Percentiles rank a stretch among this genome's conserved stretches.
These are phyloP conservation scores for Cricetomys ansorgei DNA, from an alignment of 2,113 vertebrate genomes.

Conservation along the genomic window DNA sequence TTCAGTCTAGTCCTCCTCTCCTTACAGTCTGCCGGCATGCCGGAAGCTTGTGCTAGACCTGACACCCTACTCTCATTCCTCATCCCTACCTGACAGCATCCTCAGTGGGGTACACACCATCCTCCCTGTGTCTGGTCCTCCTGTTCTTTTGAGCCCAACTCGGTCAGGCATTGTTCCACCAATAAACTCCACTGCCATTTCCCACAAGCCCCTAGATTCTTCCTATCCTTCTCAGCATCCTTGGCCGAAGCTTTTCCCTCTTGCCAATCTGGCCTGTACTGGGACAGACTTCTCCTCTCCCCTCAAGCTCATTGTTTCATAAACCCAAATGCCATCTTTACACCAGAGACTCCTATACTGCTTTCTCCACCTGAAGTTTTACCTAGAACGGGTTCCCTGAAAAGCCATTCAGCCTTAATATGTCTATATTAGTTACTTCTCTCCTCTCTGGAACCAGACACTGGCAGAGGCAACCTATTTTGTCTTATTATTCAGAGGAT, in stretches of 20 bases:
- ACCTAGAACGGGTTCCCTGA: neutral
- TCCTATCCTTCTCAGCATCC: neutral
- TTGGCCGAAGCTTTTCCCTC: neutral
- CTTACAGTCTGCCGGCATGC: neutral
- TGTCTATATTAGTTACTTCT: neutral
- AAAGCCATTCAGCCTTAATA: neutral
- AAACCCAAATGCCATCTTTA: neutral
- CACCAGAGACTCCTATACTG: neutral
- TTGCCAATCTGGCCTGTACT: neutral
- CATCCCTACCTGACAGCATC: neutral
- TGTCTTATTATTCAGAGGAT: neutral
- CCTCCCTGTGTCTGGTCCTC: neutral
- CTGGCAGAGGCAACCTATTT: neutral
- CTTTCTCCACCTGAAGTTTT: neutral
- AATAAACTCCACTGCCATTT: neutral
- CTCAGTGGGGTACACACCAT: neutral
- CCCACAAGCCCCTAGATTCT: neutral
- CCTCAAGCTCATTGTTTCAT: neutral
- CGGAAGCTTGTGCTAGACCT: too few species aligned
- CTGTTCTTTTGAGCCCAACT: neutral
- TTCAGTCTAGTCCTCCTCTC: neutral
- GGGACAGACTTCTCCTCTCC: neutral
- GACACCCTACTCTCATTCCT: neutral
- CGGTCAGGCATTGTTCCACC: neutral
- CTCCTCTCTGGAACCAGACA: neutral